phyloP scores from a whole-genome alignment of 2,113 vertebrate species.

The Cercocebus atys region DNA sequence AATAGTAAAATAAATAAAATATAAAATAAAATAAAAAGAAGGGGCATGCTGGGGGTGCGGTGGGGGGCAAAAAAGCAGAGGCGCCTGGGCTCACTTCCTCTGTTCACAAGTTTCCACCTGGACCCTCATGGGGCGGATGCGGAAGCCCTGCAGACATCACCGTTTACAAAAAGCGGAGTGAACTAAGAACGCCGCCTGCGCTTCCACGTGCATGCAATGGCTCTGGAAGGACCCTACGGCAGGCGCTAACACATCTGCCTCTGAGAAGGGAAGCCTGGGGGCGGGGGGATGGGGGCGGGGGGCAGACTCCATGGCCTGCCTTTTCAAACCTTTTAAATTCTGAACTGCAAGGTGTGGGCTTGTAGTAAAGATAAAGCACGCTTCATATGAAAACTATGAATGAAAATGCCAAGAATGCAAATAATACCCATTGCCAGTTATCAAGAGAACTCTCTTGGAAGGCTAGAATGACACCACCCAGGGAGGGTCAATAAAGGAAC shows the following conservation, averaged over 20 bases:
- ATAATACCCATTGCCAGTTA: fast-evolving
- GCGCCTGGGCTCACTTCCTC: not conserved
- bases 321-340: not conserved
- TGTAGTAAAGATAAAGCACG: fast-evolving
- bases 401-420: not conserved
- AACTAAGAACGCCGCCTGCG: too few relatives aligned
- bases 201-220: fast-evolving
- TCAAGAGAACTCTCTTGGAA: not conserved
- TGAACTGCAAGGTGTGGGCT: too few relatives aligned
- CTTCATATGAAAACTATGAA: fast-evolving
- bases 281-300: fast-evolving
- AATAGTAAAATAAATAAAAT: too few relatives aligned
- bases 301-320: fast-evolving
- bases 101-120: not conserved
- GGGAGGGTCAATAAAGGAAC: not conserved
- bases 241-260: fast-evolving
- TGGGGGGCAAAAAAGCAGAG: not conserved
- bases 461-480: not conserved
- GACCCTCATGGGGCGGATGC: not conserved
- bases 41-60: not conserved
- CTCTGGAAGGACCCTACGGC: fast-evolving
- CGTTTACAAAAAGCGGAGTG: too few relatives aligned
- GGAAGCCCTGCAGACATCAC: not conserved
- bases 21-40: too few relatives aligned
- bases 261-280: not conserved